These are phyloP conservation scores for Neolamprologus multifasciatus DNA, from an alignment of 2,797 vertebrate species.

Conservation along the genomic window DNA sequence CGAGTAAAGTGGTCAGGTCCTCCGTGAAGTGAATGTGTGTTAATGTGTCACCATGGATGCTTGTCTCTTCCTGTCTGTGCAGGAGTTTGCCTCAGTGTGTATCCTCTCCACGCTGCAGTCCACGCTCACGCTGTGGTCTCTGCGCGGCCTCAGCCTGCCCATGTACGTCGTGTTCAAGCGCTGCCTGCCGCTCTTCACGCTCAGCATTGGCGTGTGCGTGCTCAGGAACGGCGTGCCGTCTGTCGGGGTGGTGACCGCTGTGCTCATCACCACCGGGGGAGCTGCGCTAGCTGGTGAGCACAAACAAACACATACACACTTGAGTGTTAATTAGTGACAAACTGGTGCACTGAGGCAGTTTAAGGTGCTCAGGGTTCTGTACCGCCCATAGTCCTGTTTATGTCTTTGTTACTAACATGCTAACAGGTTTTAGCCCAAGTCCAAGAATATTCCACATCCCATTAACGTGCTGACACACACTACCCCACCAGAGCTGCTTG, in stretches of 20 bases:
- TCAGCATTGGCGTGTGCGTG: conserved; percentile 87
- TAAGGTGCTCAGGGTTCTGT: background rate
- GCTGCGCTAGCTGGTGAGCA: conserved; percentile 86
- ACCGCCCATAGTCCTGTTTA: background rate
- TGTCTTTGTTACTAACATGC: background rate
- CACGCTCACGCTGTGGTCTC: conserved; percentile 91
- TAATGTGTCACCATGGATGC: background rate
- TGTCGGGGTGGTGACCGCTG: conserved; percentile 83
- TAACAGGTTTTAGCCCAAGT: background rate
- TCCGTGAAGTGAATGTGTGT: background rate
- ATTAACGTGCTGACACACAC: background rate
- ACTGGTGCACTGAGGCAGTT: background rate
- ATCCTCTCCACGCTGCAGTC: conserved; percentile 92
- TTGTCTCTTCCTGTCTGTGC: background rate
- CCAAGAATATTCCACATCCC: background rate
- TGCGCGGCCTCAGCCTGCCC: conserved; percentile 92
- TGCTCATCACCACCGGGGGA: conserved; percentile 90
- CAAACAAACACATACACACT: background rate
- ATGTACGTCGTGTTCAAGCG: conserved; percentile 99
- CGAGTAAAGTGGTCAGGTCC: background rate
- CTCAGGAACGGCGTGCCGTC: conserved; percentile 88
- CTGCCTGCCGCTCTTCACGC: conserved; percentile 91
- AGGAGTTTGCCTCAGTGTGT: conserved; percentile 82
- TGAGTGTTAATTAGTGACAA: background rate
- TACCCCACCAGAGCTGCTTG: background rate